Evolutionary conservation across 2,888 invertebrate species (phyloP).

Genomic region (Vesta saturnalis): DNA sequence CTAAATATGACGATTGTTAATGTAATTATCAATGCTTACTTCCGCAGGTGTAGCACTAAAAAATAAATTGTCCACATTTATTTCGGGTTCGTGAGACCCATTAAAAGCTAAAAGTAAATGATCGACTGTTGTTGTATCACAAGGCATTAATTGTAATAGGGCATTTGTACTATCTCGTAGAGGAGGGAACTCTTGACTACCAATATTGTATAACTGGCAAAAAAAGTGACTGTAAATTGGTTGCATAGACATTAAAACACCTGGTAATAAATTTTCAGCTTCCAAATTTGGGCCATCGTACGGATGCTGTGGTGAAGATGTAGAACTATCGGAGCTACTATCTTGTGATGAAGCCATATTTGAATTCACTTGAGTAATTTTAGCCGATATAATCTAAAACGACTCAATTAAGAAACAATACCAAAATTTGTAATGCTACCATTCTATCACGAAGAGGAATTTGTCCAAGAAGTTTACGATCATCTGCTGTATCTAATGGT

Average conservation of each 20-base stretch:
- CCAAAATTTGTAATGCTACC: conserved; percentile 67
- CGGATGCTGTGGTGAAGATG: conserved; percentile 89
- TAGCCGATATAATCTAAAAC: conserved; percentile 75
- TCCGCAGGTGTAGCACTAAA: conserved; percentile 77
- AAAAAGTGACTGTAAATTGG: conserved; percentile 82
- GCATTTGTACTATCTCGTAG: conserved; percentile 86
- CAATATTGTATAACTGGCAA: conserved; percentile 88
- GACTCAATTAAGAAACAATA: conserved; percentile 41
- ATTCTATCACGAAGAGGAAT: conserved; percentile 89
- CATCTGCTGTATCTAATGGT: conserved; percentile 85
- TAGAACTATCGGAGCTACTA: conserved; percentile 94
- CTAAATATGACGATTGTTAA: conserved; percentile 33
- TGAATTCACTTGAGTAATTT: conserved; percentile 77
- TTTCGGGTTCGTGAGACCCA: conserved; percentile 56
- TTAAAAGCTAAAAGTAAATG: conserved; percentile 69
- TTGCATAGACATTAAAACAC: conserved; percentile 88
- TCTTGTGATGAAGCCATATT: conserved; percentile 86
- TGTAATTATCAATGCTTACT: conserved; percentile 62
- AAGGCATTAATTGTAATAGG: conserved; percentile 83
- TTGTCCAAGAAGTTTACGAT: conserved; percentile 86
- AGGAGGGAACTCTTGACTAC: conserved; percentile 82
- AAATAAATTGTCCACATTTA: conserved; percentile 71
- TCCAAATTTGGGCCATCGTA: conserved; percentile 83
- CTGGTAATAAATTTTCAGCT: conserved; percentile 89
- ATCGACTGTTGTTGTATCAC: conserved; percentile 66